Conservation (phyloP, 2,113 vertebrate species). For the Edolisoma coerulescens region DNA sequence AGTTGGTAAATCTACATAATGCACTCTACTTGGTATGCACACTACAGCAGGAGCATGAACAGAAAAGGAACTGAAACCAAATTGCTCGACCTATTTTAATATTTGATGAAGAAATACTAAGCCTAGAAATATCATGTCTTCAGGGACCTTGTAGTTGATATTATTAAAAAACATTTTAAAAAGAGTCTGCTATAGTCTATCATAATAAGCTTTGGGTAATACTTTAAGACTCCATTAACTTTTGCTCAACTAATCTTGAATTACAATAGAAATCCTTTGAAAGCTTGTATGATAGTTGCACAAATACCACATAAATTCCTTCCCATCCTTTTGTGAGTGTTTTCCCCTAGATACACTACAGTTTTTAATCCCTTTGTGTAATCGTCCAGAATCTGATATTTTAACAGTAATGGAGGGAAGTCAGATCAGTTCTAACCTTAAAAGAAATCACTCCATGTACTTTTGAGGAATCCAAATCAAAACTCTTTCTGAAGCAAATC, state of each 20-base stretch:
- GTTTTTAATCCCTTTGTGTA: constrained; percentile 11
- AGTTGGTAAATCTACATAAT: constrained; percentile 11
- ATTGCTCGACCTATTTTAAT: constrained; percentile 57
- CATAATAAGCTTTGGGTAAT: constrained; percentile 61
- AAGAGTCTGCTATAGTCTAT: neutral
- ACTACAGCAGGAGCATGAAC: neutral
- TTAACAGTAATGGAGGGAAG: neutral
- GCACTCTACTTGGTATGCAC: neutral
- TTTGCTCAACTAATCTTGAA: constrained; percentile 62
- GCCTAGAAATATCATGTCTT: constrained; percentile 15
- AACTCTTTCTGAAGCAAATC: neutral
- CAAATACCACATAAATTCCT: constrained; percentile 44
- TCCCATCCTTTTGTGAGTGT: constrained; percentile 23
- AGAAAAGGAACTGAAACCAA: constrained; percentile 8
- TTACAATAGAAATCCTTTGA: constrained; percentile 56
- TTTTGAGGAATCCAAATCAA: neutral
- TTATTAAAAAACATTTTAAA: constrained; percentile 40
- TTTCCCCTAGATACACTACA: neutral
- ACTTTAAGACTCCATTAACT: constrained; percentile 63
- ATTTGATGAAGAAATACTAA: constrained; percentile 52
- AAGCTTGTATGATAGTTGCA: constrained; percentile 36
- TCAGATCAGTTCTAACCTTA: neutral
- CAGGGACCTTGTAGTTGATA: constrained; percentile 16
- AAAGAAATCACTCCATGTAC: neutral
- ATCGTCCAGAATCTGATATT: neutral